Percentiles rank a stretch among this genome's conserved stretches.
phyloP scores from a whole-genome alignment of 2,113 vertebrate species.

The Syngnathus floridae region DNA sequence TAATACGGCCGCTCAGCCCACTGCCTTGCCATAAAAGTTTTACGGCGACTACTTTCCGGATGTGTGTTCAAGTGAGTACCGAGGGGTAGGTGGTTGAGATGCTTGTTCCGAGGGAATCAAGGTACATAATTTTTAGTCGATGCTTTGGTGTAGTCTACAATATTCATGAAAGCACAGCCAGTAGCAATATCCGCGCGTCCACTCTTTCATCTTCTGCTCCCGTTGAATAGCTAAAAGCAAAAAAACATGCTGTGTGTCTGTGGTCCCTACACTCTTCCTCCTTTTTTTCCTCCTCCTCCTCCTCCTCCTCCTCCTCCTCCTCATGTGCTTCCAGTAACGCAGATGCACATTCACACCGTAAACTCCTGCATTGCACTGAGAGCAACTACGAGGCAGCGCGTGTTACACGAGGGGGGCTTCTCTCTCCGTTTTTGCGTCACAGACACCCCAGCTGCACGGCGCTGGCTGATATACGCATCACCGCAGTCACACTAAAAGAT shows the following conservation, averaged over 20 bases:
- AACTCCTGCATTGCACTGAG: constrained; percentile 59
- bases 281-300: constrained; percentile 11
- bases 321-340: constrained; percentile 12
- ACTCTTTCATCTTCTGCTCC: constrained; percentile 14
- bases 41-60: constrained; percentile 33
- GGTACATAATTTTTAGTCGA: constrained; percentile 38
- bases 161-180: constrained; percentile 23
- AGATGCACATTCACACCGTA: constrained; percentile 20
- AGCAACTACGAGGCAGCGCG: constrained; percentile 11
- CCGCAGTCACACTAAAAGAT: constrained; percentile 37
- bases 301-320: constrained; percentile 20
- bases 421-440: constrained; percentile 48
- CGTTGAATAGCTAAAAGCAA: constrained; percentile 1
- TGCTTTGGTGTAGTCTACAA: constrained; percentile 24
- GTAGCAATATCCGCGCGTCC: background rate
- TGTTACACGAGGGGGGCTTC: constrained; percentile 27
- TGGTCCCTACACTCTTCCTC: constrained; percentile 8
- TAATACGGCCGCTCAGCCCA: constrained; percentile 14
- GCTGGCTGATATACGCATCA: constrained; percentile 44
- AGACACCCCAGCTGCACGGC: constrained; percentile 38
- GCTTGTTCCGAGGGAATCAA: constrained; percentile 24
- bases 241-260: constrained; percentile 11
- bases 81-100: background rate
- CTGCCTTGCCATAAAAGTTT: constrained; percentile 59
- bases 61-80: constrained; percentile 23